A percentile compares a stretch with the other conserved stretches of the same genome.
phyloP scores from a whole-genome alignment of 2,888 invertebrate species.

The Parnassius apollo region DNA sequence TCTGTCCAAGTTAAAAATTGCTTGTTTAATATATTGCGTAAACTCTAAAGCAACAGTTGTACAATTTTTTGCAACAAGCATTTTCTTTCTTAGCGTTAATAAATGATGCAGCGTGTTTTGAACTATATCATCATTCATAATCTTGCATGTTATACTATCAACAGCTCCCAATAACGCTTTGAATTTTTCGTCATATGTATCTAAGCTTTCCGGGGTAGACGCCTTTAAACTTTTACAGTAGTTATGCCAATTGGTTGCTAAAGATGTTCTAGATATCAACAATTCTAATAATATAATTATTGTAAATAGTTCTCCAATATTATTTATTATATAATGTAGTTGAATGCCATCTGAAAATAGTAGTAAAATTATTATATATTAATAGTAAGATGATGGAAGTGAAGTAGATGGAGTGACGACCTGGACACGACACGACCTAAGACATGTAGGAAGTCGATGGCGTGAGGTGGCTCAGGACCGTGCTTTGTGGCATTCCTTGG shows the following conservation, averaged over 20 bases:
- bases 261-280: conserved; percentile 65
- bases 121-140: conserved; percentile 87
- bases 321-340: conserved; percentile 73
- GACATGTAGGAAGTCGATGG: too few species aligned
- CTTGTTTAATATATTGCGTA: conserved; percentile 83
- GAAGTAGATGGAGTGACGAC: too few species aligned
- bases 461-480: too few species aligned
- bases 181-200: conserved; percentile 82
- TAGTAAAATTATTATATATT: not conserved
- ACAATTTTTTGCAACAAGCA: conserved; percentile 71
- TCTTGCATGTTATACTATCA: conserved; percentile 83
- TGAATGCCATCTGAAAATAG: conserved; percentile 67
- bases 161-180: conserved; percentile 86
- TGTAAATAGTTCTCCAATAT: conserved; percentile 85
- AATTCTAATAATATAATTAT: conserved; percentile 85
- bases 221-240: conserved; percentile 88
- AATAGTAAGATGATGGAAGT: too few species aligned
- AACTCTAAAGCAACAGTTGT: conserved; percentile 82
- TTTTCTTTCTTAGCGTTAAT: conserved; percentile 59
- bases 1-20: conserved; percentile 83
- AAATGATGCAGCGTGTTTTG: conserved; percentile 76
- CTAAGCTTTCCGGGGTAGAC: conserved; percentile 82
- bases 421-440: too few species aligned
- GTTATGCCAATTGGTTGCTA: conserved; percentile 85
- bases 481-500: too few species aligned